Evolutionary conservation across 1,140 invertebrate genomes (phyloP), one percentile per base, ranked within the genome.

Genomic region (Mactra quadrangularis): DNA sequence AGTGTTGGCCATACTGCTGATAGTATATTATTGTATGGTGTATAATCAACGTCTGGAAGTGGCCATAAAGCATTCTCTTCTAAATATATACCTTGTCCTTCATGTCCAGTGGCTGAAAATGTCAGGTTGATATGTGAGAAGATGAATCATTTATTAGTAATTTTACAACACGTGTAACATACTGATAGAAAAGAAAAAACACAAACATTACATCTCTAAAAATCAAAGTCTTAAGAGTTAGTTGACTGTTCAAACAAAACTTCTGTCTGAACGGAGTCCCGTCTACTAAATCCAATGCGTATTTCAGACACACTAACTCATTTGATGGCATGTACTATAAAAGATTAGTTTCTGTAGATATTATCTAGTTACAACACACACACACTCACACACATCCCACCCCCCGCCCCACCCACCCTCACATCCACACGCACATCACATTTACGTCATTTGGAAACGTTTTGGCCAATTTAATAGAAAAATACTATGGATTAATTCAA

Each of bases 1-100:
- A 81, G 41, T 47, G 38, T 71, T 59, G 77, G 77, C 77, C 77
- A 81, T 1, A 71, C 66, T 7, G 77, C 77, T 45, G 64, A 71
- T 13, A 81, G n/a, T 7, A 81, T 60, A 38, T 81, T 81, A 6
- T 31, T 55, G 35, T 81, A 81, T 22, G 77, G 66, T 0, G 77
- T 81, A 38, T 81, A 81, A 31, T 81, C 77, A 41, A 15, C 41
- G n/a, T 81, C 77, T 3, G 25, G 9, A 70, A 45, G 41, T 17
- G 35, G 22, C 77, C 77, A 81, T 9, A 33, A 19, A 22, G 33
- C 50, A 60, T 81, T 81, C n/a, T 81, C 66, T 11, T 55, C 53
- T 2, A 81, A n/a, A 7, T 41, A 60, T n/a, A 81, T 60, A 41
- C 25, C 29, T 41, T 59, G 52, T 50, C 77, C 77, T 15, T 50